Base-by-base conservation (phyloP, 2,113 vertebrate species). In the Origma solitaria region DNA sequence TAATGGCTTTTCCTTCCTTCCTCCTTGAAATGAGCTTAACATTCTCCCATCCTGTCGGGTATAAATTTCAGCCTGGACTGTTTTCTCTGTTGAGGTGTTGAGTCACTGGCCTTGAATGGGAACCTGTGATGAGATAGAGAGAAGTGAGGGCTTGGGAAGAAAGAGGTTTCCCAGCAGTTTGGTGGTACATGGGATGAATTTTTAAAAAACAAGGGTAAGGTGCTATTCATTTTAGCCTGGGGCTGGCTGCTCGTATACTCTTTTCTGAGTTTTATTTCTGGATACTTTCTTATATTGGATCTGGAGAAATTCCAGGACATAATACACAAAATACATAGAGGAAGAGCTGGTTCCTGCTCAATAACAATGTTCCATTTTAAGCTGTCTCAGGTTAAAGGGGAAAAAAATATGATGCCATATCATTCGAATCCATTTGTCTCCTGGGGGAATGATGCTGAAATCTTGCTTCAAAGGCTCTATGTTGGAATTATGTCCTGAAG, bases 1-100 rank as follows among this genome's bases (percentile, higher is more conserved):
- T 97, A 96, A 95, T 96, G 82, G 76, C 15, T 93, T 96, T 95
- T 83, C 95, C 95, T 97, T 97, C 95, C 96, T 97, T 97, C 96
- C 95, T 88, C 40, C 92, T 88, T 64, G 69, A 93, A 92, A 90
- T 86, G 81, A 93, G 57, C 82, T 92, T 88, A 96, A 86, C 92
- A 83, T 95, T 97, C 90, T 96, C 96, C 60, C 93, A 94, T 95
- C 95, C 94, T 94, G 88, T 86, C 93, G 44, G 45, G 61, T 94
- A 61, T 94, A 75, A 90, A 92, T 92, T 96, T 94, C 82, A 95
- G 93, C 88, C 65, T 82, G 72, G 18, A 28, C 86, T 93, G 27
- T 96, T 93, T 94, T 92, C 90, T 31, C 49, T 88, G 31, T 82
- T 71, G 86, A 96, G 82, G 86, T 95, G 88, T 95, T 94, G 86